A percentile compares a stretch with the other conserved stretches of the same genome.
Evolutionary conservation across 1,140 invertebrate genomes (phyloP).

Genomic region (Oncopeltus fasciatus): DNA sequence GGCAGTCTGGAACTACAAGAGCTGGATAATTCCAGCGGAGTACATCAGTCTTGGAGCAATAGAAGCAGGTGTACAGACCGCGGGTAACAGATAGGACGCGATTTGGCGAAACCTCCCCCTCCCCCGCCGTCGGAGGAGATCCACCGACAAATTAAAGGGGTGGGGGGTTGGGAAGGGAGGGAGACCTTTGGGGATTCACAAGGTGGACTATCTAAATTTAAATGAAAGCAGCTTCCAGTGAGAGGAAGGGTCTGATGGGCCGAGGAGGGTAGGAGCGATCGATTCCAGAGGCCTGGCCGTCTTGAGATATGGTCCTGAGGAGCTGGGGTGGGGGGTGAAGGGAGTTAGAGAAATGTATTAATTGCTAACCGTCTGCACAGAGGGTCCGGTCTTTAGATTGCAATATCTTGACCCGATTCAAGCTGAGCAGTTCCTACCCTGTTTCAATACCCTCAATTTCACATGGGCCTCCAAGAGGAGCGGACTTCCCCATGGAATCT

Average conservation of each 20-base stretch:
- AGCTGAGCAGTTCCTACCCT: too few species aligned
- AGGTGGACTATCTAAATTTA: background rate
- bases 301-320: background rate
- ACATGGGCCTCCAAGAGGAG: too few species aligned
- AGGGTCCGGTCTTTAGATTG: background rate
- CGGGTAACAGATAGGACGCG: background rate
- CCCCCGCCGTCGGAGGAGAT: background rate
- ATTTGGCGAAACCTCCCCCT: background rate
- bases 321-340: too few species aligned
- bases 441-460: too few species aligned
- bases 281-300: background rate
- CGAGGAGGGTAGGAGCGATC: background rate
- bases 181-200: background rate
- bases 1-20: background rate
- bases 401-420: background rate
- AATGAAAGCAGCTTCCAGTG: background rate
- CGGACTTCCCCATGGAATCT: too few species aligned
- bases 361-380: background rate
- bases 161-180: too few species aligned
- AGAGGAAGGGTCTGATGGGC: background rate
- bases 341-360: background rate
- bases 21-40: too few species aligned
- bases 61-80: background rate
- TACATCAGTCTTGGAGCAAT: background rate
- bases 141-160: background rate